Base-by-base conservation (phyloP, 2,888 invertebrate genomes). In the Clanis bilineata region DNA sequence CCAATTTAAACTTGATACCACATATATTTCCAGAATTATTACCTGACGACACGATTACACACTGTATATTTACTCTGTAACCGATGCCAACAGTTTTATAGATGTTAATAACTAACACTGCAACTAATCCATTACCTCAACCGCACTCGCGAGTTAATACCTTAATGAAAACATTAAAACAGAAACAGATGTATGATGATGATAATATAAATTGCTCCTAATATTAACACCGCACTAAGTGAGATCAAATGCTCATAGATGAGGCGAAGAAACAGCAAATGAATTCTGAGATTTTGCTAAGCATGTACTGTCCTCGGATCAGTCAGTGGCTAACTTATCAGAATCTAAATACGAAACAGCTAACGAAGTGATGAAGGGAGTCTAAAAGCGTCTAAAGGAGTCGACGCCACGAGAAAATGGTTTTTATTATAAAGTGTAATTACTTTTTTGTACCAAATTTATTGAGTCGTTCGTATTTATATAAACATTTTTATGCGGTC, bases 331-430 rank as follows among this genome's bases (percentile, higher is more conserved):
- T 81, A 86, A 90, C 85, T 89, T 89, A 89, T 90, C 86, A 85
- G 81, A 82, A 74, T 84, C 79, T 85, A 86, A 90, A 90, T 83
- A 89, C 86, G 86, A 88, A 85, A 82, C 84, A 74, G 72, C 73
- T 90, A 91, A 91, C 87, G 88, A 90, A 86, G 87, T 89, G 90
- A 82, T 81, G 85, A 90, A 86, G 85, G 83, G 83, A 86, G 87
- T 86, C 88, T 90, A 85, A 90, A 88, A 89, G 83, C 86, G 85
- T 51, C 10, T 28, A 51, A 10, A 22, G 44, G 12, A 44, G 4
- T 44, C 10, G 22, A 12, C 12, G 12, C 12, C 10, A 44, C 9
- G 3, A 2, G 18, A 9, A 1, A 18, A 2, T 18, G 10, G 25
- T 23, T n/a, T 25, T 15, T 25, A 25, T 12, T 7, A 36, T 18